A percentile compares a stretch with the other conserved stretches of the same genome.
phyloP scores from a whole-genome alignment of 2,888 invertebrate species.

The Thera britannica region DNA sequence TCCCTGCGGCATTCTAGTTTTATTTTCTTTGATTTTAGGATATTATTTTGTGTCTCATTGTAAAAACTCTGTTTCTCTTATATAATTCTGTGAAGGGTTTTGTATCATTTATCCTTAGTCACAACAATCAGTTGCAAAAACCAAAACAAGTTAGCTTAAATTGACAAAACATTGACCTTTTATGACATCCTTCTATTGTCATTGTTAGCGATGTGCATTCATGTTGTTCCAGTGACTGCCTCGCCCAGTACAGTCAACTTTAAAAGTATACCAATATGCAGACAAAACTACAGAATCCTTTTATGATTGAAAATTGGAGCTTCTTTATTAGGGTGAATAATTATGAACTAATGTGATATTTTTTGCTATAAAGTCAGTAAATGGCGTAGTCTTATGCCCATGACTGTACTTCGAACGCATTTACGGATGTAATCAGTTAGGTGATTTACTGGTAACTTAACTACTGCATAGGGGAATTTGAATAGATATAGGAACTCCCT shows the following conservation, averaged over 20 bases:
- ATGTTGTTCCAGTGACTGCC: constrained; percentile 28
- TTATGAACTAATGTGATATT: too few species aligned
- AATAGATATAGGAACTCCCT: constrained; percentile 15
- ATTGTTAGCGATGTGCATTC: constrained; percentile 23
- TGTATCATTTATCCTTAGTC: too few species aligned
- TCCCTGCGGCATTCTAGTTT: too few species aligned
- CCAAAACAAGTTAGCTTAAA: constrained; percentile 1
- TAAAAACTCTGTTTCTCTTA: too few species aligned
- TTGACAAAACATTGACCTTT: constrained; percentile 25
- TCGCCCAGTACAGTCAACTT: constrained; percentile 18
- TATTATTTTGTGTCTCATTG: too few species aligned
- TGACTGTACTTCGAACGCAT: constrained; percentile 18
- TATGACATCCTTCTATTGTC: constrained; percentile 28
- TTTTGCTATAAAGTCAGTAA: too few species aligned
- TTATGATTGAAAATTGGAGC: neutral
- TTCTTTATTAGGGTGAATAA: too few species aligned
- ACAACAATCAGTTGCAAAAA: neutral
- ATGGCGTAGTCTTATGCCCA: too few species aligned
- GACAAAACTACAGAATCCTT: neutral
- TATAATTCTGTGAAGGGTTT: too few species aligned
- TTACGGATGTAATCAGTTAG: constrained; percentile 42
- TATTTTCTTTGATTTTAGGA: too few species aligned
- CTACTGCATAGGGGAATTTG: constrained; percentile 29
- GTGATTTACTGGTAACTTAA: constrained; percentile 35
- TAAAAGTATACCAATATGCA: neutral